Evolutionary conservation across 2,797 vertebrate species (phyloP).

Genomic region (Syndactyla subalaris): DNA sequence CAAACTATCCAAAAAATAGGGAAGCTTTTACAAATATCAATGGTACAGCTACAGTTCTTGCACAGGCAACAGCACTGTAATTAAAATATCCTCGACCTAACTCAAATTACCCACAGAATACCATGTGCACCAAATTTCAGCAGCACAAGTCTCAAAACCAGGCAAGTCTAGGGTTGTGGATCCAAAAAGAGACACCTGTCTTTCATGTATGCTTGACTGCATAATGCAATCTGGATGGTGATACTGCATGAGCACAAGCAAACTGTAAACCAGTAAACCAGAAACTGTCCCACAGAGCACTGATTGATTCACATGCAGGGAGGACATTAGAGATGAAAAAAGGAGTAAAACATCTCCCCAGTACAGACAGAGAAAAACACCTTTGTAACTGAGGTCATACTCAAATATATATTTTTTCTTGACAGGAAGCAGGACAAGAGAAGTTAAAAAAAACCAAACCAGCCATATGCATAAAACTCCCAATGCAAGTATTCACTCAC

Average conservation of each 20-base stretch:
- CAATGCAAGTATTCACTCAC: conserved; percentile 70
- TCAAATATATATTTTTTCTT: background rate
- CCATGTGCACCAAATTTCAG: background rate
- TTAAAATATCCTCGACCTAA: background rate
- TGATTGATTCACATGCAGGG: background rate
- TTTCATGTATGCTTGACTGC: background rate
- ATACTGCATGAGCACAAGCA: background rate
- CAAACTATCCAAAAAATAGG: background rate
- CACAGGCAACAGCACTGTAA: background rate
- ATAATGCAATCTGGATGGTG: background rate
- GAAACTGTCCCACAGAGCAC: background rate
- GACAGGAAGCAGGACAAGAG: background rate
- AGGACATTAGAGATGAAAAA: background rate
- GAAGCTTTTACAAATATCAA: background rate
- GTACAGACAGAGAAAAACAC: background rate
- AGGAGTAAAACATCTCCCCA: background rate
- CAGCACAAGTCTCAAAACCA: background rate
- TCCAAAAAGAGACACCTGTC: background rate
- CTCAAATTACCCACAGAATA: background rate
- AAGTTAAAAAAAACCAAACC: background rate
- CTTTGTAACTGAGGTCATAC: background rate
- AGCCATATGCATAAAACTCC: background rate
- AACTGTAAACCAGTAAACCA: background rate
- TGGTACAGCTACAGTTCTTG: background rate
- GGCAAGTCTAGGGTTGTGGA: background rate